Evolutionary conservation across 2,113 vertebrate genomes (phyloP), one percentile per base, ranked within the genome.

Genomic region (Hassar affinis): DNA sequence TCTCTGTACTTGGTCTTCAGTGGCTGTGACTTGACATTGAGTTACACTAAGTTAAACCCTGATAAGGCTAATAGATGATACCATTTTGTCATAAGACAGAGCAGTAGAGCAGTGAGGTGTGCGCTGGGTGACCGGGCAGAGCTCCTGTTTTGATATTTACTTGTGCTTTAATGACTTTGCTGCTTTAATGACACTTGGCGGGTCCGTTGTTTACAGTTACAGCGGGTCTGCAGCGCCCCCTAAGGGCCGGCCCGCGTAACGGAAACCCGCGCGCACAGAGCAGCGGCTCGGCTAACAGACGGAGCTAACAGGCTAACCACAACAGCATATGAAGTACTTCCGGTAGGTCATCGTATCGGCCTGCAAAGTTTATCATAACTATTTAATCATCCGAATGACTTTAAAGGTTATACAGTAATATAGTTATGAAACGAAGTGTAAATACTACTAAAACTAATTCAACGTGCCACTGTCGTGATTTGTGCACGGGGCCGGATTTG

Each of bases 281-380:
- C 45, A 45, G 64, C 27, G 45, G 69, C 68, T 51, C 47, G 79
- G 38, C 82, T 82, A 83, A 68, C 77, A 69, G 61, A 83, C 85
- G 78, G 81, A 45, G 85, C 85, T 85, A 85, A 85, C 82, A 86
- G 74, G 81, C 81, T 82, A 85, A 82, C 68, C 80, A 83, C 80
- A 68, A 62, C 57, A 82, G 83, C 49, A 54, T 79, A 74, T 38
- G 68, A 94, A 94, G 91, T 94, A 93, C 93, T 95, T 95, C 94
- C 94, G 93, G 93, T 92, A 89, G 92, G 93, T 94, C 94, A 94
- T 87, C n/a, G 85, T 87, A 45, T 79, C 85, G 85, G 87, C 86
- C 51, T 89, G 87, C 52, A 56, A 52, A 90, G 85, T 86, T 88
- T 51, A 61, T 62, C 33, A 12, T 11, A 80, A 80, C 61, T 83